Evolutionary conservation across 2,113 vertebrate species (phyloP).

Genomic region (Pachyramphus minor): DNA sequence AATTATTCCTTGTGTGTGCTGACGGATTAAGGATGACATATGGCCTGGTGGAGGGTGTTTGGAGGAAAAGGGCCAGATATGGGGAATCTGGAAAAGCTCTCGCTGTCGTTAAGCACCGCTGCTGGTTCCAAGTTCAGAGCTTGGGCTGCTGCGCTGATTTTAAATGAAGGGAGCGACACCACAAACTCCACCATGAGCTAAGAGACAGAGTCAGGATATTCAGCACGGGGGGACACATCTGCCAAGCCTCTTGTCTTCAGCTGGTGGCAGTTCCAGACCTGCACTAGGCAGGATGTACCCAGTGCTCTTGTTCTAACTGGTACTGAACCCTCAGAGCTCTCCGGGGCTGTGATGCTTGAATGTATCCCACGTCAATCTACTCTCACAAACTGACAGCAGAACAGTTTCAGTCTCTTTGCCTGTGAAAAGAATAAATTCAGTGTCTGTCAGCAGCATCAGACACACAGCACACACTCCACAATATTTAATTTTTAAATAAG

Average conservation of each 20-base stretch:
- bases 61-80: not conserved
- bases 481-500: not conserved
- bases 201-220: not conserved
- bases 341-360: not conserved
- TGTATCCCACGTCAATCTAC: accelerated
- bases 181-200: not conserved
- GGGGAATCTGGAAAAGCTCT: not conserved
- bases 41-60: not conserved
- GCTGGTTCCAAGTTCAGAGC: not conserved
- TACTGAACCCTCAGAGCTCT: accelerated
- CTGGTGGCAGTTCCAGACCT: not conserved
- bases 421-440: not conserved
- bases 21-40: not conserved
- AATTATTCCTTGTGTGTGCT: not conserved
- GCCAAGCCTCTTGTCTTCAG: not conserved
- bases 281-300: not conserved
- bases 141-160: not conserved
- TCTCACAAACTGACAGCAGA: accelerated
- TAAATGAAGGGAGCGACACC: not conserved
- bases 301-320: accelerated
- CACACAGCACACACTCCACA: not conserved
- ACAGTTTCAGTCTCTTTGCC: not conserved
- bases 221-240: not conserved
- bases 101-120: not conserved
- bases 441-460: not conserved